These are phyloP conservation scores for Nephila pilipes DNA, from an alignment of 1,140 invertebrate species.

Conservation along the genomic window DNA sequence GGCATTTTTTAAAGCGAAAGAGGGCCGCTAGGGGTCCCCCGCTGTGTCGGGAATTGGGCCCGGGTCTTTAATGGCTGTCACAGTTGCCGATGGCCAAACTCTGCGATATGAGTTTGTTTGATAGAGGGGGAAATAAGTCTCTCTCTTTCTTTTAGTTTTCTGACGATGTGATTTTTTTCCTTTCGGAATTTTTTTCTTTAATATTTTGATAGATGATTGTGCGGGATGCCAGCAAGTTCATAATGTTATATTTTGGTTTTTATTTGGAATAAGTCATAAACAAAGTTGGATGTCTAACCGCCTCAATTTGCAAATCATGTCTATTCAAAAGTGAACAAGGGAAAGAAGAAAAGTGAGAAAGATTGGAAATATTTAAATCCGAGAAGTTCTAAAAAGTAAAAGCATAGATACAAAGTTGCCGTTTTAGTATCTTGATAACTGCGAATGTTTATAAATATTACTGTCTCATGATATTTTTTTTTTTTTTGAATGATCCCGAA, in stretches of 20 bases:
- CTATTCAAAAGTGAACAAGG: background rate
- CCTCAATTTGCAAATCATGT: background rate
- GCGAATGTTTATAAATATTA: no score
- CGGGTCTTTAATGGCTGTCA: conserved; percentile 74
- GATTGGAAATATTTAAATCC: no score
- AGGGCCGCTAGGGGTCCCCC: conserved; percentile 51
- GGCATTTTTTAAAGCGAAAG: conserved; percentile 69
- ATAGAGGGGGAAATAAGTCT: conserved; percentile 33
- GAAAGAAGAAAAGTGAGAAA: background rate
- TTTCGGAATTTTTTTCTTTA: background rate
- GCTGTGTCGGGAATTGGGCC: conserved; percentile 72
- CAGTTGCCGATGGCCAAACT: conserved; percentile 30
- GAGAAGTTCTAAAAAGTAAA: no score
- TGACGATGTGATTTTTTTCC: conserved; percentile 7
- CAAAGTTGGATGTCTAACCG: conserved; percentile 4
- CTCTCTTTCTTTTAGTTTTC: background rate
- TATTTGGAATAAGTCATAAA: conserved; percentile 46
- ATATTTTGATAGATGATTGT: conserved; percentile 43
- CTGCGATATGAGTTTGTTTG: conserved; percentile 53
- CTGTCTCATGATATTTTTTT: no score
- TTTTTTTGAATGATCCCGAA: no score
- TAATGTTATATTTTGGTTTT: conserved; percentile 38
- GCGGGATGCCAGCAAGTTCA: conserved; percentile 48
- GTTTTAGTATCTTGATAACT: background rate
- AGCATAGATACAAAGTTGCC: background rate